A percentile compares a stretch with the other conserved stretches of the same genome.
Conservation (phyloP, 1,140 invertebrate genomes). For the Drosophila murphyi region DNA sequence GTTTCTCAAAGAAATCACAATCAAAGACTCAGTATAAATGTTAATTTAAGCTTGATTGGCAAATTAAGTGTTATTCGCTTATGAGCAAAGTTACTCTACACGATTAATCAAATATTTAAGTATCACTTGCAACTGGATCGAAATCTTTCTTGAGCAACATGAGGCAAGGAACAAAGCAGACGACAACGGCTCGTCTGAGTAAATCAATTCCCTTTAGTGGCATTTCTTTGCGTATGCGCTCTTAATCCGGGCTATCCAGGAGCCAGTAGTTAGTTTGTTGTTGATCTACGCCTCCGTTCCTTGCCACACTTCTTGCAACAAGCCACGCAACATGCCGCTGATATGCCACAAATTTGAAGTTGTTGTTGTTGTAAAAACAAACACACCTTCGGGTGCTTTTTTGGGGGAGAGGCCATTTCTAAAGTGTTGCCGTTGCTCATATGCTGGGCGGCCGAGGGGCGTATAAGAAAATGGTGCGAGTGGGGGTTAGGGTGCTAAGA, state of each 20-base stretch:
- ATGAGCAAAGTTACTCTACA: background rate
- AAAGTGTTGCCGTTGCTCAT: slow-evolving; percentile 38
- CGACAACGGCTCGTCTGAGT: slow-evolving; percentile 34
- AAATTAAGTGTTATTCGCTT: too few species aligned
- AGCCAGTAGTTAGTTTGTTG: slow-evolving; percentile 1
- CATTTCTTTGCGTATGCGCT: slow-evolving; percentile 54
- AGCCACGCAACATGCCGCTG: slow-evolving; percentile 77
- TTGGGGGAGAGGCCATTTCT: slow-evolving; percentile 24
- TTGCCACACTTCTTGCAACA: slow-evolving; percentile 46
- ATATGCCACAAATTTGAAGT: slow-evolving; percentile 76
- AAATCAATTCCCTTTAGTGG: slow-evolving; percentile 82
- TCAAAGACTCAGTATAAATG: too few species aligned
- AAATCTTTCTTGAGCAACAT: background rate
- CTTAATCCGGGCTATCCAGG: slow-evolving; percentile 37
- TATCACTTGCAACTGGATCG: slow-evolving; percentile 10
- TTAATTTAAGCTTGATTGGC: too few species aligned
- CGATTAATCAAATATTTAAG: slow-evolving; percentile 22
- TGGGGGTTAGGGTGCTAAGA: background rate
- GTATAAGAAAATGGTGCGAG: too few species aligned
- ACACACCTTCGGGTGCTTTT: slow-evolving; percentile 77
- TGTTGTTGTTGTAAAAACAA: slow-evolving; percentile 75
- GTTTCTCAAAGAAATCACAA: too few species aligned
- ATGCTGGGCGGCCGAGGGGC: background rate
- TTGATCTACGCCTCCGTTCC: background rate
- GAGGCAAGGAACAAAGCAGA: background rate